These are phyloP conservation scores for Sapajus apella DNA, from an alignment of 2,113 vertebrate genomes.

Conservation along the genomic window DNA sequence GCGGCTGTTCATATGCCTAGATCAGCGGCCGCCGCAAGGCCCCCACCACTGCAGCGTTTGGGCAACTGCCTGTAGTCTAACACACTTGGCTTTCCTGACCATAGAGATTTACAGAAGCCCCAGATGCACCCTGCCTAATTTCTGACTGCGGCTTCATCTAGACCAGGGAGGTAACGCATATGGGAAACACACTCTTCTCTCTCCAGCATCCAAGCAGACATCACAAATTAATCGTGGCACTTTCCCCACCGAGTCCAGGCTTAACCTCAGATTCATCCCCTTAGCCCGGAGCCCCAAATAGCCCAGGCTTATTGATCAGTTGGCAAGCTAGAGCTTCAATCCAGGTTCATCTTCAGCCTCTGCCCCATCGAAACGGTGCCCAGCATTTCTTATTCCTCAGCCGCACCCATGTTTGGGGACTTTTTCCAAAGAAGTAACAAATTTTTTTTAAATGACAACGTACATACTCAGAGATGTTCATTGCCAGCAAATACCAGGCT, in stretches of 20 bases:
- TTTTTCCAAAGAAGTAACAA: not conserved
- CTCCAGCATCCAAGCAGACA: not conserved
- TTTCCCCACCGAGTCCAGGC: not conserved
- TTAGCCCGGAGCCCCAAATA: not conserved
- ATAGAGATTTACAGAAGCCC: not conserved
- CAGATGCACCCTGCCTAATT: not conserved
- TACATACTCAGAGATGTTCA: conserved; percentile 9
- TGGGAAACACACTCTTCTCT: rapidly evolving
- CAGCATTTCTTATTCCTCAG: not conserved
- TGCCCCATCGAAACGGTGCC: not conserved
- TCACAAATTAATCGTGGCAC: not conserved
- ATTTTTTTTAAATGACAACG: not conserved
- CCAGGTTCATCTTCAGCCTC: not conserved
- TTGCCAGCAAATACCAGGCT: not conserved
- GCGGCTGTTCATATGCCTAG: not conserved
- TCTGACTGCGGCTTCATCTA: not conserved
- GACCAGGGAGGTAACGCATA: not conserved
- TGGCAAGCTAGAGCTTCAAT: not conserved
- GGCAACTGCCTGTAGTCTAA: not conserved
- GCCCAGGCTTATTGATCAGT: not conserved
- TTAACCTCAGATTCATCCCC: not conserved
- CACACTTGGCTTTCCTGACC: not conserved
- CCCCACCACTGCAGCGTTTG: not conserved
- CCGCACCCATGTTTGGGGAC: not conserved
- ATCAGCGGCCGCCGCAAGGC: not conserved